Evolutionary conservation across 2,888 invertebrate species (phyloP).

Genomic region (Diploptera punctata): DNA sequence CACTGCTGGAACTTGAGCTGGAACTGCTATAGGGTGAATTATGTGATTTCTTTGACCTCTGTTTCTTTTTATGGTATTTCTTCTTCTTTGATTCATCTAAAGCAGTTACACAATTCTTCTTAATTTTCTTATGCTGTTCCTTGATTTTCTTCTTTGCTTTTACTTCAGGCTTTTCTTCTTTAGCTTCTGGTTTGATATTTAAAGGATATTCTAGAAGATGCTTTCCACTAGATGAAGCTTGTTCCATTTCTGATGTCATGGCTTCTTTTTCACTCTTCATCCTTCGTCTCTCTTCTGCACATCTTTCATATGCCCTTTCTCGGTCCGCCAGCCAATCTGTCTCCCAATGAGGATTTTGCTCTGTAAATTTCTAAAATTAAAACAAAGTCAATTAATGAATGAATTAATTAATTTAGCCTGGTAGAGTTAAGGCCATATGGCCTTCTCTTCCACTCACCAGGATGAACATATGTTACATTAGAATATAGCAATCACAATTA

Average conservation of each 20-base stretch:
- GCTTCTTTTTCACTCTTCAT: slow-evolving; percentile 46
- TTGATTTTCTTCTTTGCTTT: slow-evolving; percentile 60
- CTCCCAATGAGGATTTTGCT: slow-evolving; percentile 88
- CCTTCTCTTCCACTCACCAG: too few species aligned
- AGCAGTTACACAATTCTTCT: slow-evolving; percentile 50
- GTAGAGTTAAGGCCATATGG: too few species aligned
- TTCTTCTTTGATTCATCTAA: slow-evolving; percentile 57
- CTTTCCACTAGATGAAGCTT: neutral
- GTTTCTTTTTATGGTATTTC: slow-evolving; percentile 52
- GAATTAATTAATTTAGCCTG: neutral
- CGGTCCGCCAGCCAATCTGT: slow-evolving; percentile 85
- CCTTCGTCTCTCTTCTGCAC: slow-evolving; percentile 52
- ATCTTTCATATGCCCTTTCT: slow-evolving; percentile 68
- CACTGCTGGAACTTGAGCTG: neutral
- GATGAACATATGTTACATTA: too few species aligned
- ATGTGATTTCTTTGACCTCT: slow-evolving; percentile 23
- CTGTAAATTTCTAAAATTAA: slow-evolving; percentile 72
- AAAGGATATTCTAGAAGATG: too few species aligned
- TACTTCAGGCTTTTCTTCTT: slow-evolving; percentile 37
- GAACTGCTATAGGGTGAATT: slow-evolving; percentile 33
- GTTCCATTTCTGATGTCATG: slow-evolving; percentile 15
- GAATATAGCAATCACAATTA: too few species aligned
- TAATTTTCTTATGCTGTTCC: slow-evolving; percentile 65
- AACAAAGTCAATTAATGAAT: slow-evolving; percentile 2
- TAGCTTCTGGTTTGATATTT: slow-evolving; percentile 21